Conservation (phyloP, 2,888 invertebrate genomes). For the Melanostoma mellinum region DNA sequence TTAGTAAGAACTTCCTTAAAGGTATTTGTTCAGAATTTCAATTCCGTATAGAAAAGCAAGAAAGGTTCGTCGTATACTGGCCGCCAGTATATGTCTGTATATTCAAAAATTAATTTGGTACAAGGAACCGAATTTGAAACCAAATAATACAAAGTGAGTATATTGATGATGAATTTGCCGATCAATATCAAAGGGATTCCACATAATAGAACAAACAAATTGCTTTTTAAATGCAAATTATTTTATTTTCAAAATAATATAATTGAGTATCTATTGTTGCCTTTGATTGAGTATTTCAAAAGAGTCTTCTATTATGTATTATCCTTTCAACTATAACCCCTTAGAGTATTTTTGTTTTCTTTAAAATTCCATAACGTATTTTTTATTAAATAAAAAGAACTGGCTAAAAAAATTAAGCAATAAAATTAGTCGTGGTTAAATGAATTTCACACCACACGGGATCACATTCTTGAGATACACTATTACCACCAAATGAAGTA, state of each 20-base stretch:
- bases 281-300: slow-evolving; percentile 40
- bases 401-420: slow-evolving; percentile 81
- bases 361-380: slow-evolving; percentile 18
- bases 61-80: too few relatives aligned
- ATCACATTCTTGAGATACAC: slow-evolving; percentile 47
- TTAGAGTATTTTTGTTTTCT: slow-evolving; percentile 32
- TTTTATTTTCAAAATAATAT: slow-evolving; percentile 54
- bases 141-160: too few relatives aligned
- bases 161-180: not conserved
- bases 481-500: slow-evolving; percentile 76
- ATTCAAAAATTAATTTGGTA: too few relatives aligned
- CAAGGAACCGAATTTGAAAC: too few relatives aligned
- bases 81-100: too few relatives aligned
- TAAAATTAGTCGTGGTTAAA: slow-evolving; percentile 82
- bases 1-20: too few relatives aligned
- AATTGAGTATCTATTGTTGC: slow-evolving; percentile 50
- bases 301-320: slow-evolving; percentile 1
- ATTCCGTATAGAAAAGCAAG: too few relatives aligned
- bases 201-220: slow-evolving; percentile 34
- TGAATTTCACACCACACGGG: slow-evolving; percentile 77
- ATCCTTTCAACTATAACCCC: slow-evolving; percentile 50
- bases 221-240: slow-evolving; percentile 64
- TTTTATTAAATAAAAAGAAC: slow-evolving; percentile 28
- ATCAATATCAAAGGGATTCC: slow-evolving; percentile 14
- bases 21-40: too few relatives aligned